Percentiles rank a stretch among this genome's conserved stretches.
Evolutionary conservation across 2,888 invertebrate genomes (phyloP).

Genomic region (Sialis fuliginosa): DNA sequence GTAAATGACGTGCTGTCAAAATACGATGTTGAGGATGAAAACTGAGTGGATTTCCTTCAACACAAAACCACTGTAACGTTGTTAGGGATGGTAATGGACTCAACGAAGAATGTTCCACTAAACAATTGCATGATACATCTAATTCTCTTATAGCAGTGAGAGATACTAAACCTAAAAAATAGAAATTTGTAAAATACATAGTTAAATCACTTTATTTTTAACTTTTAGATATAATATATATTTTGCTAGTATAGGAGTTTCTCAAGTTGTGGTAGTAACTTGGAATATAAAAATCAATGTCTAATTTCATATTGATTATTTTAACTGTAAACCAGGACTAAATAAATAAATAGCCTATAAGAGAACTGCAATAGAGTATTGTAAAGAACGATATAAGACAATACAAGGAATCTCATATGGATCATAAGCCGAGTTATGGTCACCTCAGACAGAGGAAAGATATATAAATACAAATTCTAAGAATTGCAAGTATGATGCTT

Average conservation of each 20-base stretch:
- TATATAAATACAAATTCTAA: no score
- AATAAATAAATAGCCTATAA: no score
- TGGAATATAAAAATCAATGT: no score
- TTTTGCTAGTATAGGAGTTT: not conserved
- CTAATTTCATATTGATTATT: no score
- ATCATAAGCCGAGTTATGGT: no score
- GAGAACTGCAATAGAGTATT: no score
- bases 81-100: slow-evolving; percentile 34
- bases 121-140: slow-evolving; percentile 43
- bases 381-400: no score
- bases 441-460: no score
- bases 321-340: no score
- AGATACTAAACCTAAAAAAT: slow-evolving; percentile 25
- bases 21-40: slow-evolving; percentile 40
- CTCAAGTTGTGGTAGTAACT: no score
- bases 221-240: not conserved
- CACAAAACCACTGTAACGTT: slow-evolving; percentile 32
- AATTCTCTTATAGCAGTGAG: slow-evolving; percentile 36
- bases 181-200: slow-evolving; percentile 4
- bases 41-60: slow-evolving; percentile 42
- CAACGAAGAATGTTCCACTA: slow-evolving; percentile 38
- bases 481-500: no score
- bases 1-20: slow-evolving; percentile 33
- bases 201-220: not conserved
- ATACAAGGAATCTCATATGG: no score